phyloP scores from a whole-genome alignment of 2,113 vertebrate genomes.

The Balaeniceps rex region DNA sequence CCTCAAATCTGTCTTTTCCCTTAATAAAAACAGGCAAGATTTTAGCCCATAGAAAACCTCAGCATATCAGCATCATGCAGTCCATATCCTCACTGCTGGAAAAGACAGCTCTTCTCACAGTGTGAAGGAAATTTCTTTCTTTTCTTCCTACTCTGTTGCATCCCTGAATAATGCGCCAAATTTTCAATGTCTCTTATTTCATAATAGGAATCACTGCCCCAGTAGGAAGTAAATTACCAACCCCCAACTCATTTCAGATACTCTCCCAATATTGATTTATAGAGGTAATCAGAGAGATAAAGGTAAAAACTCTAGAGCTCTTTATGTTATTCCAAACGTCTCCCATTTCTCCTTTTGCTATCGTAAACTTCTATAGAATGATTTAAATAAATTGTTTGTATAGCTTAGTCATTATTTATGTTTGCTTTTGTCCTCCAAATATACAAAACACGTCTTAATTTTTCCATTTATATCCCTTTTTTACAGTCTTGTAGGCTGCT shows the following conservation, averaged over 20 bases:
- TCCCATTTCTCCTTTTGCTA: not conserved
- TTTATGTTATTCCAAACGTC: not conserved
- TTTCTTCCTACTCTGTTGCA: not conserved
- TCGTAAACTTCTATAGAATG: not conserved
- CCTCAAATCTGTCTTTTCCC: not conserved
- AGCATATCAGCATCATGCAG: not conserved
- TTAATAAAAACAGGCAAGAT: not conserved
- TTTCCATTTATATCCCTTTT: not conserved
- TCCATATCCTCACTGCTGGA: not conserved
- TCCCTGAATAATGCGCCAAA: not conserved
- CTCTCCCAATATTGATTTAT: not conserved
- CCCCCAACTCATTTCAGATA: not conserved
- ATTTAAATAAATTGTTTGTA: not conserved
- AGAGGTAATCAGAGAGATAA: not conserved
- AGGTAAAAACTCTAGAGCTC: not conserved
- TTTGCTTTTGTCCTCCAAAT: not conserved
- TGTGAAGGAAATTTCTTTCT: not conserved
- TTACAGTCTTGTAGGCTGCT: not conserved
- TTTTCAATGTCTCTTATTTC: not conserved
- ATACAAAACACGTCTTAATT: not conserved
- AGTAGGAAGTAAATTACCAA: not conserved
- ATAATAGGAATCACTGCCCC: not conserved
- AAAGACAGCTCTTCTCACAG: not conserved
- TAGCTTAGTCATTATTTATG: not conserved
- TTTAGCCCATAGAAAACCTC: not conserved